Base-by-base conservation (phyloP, 2,113 vertebrate species). In the Rhineura floridana region DNA sequence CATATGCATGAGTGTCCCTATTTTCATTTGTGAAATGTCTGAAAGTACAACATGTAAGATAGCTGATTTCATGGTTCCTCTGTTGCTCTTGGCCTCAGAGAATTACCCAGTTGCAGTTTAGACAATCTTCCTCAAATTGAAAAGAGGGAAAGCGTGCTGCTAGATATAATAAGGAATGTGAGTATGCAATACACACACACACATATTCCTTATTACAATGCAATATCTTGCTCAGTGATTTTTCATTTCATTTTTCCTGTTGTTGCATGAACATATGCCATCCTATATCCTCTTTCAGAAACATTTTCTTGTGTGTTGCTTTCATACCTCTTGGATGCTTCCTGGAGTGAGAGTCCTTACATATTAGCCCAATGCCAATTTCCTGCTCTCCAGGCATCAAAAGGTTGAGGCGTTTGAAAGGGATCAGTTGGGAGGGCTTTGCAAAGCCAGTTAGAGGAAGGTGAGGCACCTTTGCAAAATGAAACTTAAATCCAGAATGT, bases 341-440 rank as follows among this genome's bases (percentile, higher is more conserved):
- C 84, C 84, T 77, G 73, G 84, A 63, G 72, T 33, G 63, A 48
- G 65, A 79, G 13, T 80, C n/a, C 85, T 86, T 79, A 86, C 62
- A 69, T 86, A 79, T 86, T 86, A 79, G 85, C 50, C 76, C 67
- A 86, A 79, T 86, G 79, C 59, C 85, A 86, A 86, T 86, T 86
- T 86, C 62, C 46, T 79, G 44, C 63, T 79, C 62, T 65, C 75
- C 75, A 69, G 75, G 85, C 85, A 80, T 80, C 77, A 70, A 70
- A 87, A 80, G 77, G 46, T 80, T 42, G 65, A 87, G 77, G 28
- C 65, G 5, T 36, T 87, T 87, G 76, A 87, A 70, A 87, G 77
- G 77, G 55, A 70, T 81, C 28, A 44, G 36, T 69, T 17, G 36
- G 63, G 76, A 39, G 48, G 17, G 12, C 76, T 80, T 80, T 69